Conservation (phyloP, 2,113 vertebrate species). For the Melanocharis versteri region DNA sequence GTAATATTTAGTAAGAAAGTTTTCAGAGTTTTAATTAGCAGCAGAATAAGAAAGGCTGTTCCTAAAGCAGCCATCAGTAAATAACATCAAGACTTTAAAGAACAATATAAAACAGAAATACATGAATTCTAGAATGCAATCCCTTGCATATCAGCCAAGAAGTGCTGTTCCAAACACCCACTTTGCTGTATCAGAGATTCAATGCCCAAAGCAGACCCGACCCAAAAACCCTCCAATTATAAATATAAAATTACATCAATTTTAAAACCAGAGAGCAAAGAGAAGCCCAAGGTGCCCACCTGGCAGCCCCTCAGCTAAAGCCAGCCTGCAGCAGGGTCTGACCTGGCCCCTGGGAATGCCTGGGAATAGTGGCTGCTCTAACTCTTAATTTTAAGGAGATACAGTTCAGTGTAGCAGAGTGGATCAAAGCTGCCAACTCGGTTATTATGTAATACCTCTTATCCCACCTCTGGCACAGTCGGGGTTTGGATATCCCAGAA, state of each 20-base stretch:
- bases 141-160: not conserved
- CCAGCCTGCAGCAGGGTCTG: not conserved
- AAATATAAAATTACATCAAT: not conserved
- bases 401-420: not conserved
- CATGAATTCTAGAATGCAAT: not conserved
- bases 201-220: not conserved
- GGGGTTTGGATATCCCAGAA: not conserved
- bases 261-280: not conserved
- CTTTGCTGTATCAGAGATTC: not conserved
- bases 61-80: not conserved
- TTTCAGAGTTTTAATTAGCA: not conserved
- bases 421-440: not conserved
- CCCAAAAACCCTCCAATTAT: not conserved
- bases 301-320: not conserved
- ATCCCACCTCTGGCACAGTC: not conserved
- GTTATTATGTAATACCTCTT: not conserved
- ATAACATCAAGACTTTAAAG: not conserved
- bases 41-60: not conserved
- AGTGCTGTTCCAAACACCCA: not conserved
- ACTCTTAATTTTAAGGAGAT: not conserved
- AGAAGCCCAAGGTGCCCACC: not conserved
- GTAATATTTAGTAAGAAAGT: not conserved
- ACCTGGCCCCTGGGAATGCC: not conserved
- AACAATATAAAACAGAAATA: not conserved
- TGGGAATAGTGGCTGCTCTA: not conserved